phyloP scores from a whole-genome alignment of 1,140 invertebrate species.

The Ephestia elutella region DNA sequence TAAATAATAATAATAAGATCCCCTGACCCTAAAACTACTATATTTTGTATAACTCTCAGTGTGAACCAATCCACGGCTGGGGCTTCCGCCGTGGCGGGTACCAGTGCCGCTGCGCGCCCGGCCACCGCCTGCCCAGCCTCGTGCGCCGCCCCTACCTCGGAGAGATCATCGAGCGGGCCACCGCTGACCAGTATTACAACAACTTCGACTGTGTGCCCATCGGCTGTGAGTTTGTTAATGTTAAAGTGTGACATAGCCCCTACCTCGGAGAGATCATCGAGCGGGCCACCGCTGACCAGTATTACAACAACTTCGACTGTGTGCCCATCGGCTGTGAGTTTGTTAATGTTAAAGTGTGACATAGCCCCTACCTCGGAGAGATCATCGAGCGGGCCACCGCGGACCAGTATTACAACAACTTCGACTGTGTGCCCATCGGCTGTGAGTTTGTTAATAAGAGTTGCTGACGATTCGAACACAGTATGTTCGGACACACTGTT shows the following conservation, averaged over 20 bases:
- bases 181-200: conserved; percentile 92
- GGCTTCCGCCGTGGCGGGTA: conserved; percentile 96
- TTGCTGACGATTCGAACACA: too few relatives aligned
- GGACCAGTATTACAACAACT: conserved; percentile 94
- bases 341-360: too few relatives aligned
- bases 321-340: conserved; percentile 92
- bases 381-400: conserved; percentile 93
- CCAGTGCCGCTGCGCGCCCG: conserved; percentile 94
- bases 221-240: conserved; percentile 90
- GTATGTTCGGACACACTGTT: too few relatives aligned
- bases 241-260: too few relatives aligned
- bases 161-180: conserved; percentile 94
- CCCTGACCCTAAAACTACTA: too few relatives aligned
- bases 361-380: conserved; percentile 94
- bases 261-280: conserved; percentile 96
- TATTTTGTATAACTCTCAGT: too few relatives aligned
- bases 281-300: conserved; percentile 92
- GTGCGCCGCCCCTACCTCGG: conserved; percentile 93
- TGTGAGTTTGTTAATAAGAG: conserved; percentile 90
- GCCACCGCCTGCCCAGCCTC: conserved; percentile 89
- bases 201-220: conserved; percentile 94
- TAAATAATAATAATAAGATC: too few relatives aligned
- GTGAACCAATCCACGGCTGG: conserved; percentile 96
- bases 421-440: conserved; percentile 93
- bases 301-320: conserved; percentile 94